A percentile compares a stretch with the other conserved stretches of the same genome.
Evolutionary conservation across 2,113 vertebrate genomes (phyloP).

Genomic region (Callocephalon fimbriatum): DNA sequence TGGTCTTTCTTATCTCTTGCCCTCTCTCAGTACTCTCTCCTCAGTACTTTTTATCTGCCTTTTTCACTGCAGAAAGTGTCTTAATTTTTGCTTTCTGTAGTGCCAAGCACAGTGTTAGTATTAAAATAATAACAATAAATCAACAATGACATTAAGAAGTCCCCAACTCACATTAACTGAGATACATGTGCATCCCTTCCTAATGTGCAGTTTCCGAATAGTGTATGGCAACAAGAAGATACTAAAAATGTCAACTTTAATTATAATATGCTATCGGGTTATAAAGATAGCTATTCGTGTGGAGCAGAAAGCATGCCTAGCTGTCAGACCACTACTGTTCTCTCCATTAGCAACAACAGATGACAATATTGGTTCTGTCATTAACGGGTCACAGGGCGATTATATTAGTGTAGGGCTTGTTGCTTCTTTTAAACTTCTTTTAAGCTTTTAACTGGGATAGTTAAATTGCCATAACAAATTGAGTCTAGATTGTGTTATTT

Average conservation of each 20-base stretch:
- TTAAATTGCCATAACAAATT: background rate
- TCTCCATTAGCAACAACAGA: background rate
- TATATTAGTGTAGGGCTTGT: background rate
- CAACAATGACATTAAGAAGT: background rate
- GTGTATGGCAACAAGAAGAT: background rate
- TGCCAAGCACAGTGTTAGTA: background rate
- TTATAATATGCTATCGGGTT: background rate
- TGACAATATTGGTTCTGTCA: background rate
- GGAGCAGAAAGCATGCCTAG: background rate
- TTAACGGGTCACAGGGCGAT: background rate
- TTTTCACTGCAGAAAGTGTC: background rate
- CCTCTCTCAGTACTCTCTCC: too few species aligned
- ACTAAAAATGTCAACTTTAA: conserved; percentile 6
- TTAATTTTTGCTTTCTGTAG: background rate
- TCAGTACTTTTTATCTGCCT: background rate
- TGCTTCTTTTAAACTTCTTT: background rate
- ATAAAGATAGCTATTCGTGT: background rate
- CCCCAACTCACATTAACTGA: background rate
- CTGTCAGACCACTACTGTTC: background rate
- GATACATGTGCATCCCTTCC: background rate
- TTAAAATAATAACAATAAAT: background rate
- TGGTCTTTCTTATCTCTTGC: background rate
- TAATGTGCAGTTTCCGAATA: background rate
- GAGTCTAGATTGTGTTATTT: background rate
- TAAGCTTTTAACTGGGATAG: background rate